Conservation (phyloP, 2,797 vertebrate genomes). For the Pterois miles region DNA sequence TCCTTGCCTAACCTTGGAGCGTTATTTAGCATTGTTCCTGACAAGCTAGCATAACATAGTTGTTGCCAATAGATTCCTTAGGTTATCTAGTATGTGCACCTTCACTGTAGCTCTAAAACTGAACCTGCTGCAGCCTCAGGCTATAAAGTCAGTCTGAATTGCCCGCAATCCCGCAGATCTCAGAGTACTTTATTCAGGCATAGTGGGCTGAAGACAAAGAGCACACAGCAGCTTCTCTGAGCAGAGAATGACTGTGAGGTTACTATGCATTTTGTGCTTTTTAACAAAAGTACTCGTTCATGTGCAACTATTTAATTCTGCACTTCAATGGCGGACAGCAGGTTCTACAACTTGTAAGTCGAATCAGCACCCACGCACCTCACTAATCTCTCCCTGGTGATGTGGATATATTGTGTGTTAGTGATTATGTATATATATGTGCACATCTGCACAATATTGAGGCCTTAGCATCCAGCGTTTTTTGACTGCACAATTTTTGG, state of each 20-base stretch:
- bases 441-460: not conserved
- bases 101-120: no score
- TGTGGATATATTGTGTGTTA: not conserved
- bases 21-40: no score
- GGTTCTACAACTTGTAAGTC: constrained; percentile 26
- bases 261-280: not conserved
- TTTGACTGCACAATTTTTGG: not conserved
- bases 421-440: not conserved
- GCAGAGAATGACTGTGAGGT: not conserved
- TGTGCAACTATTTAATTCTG: not conserved
- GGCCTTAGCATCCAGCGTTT: not conserved
- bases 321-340: constrained; percentile 3
- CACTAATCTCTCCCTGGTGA: not conserved
- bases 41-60: no score
- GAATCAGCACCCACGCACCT: constrained; percentile 15
- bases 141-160: no score
- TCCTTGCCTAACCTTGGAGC: no score
- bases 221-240: constrained; percentile 6
- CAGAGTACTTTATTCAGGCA: constrained; percentile 26
- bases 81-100: no score
- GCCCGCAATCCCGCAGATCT: no score
- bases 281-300: not conserved
- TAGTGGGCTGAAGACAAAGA: constrained; percentile 32
- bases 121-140: no score
- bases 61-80: no score